Percentiles rank a stretch among this genome's conserved stretches.
Evolutionary conservation across 2,797 vertebrate genomes (phyloP).

Genomic region (Cuniculus paca): DNA sequence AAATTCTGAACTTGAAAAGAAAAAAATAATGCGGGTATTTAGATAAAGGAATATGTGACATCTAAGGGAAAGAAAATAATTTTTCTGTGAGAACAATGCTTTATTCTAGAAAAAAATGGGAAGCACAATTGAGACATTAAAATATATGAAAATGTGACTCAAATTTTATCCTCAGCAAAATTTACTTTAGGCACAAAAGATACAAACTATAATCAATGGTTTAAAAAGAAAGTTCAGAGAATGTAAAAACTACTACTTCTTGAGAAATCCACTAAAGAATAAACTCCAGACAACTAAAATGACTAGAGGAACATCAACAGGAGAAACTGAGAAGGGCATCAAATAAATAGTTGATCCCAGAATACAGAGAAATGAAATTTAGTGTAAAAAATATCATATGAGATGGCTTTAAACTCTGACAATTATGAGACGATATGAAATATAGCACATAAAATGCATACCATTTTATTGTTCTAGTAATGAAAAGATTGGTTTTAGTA

Average conservation of each 20-base stretch:
- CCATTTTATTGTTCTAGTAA: constrained; percentile 1
- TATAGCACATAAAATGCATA: neutral
- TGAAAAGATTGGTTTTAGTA: neutral
- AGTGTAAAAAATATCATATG: neutral
- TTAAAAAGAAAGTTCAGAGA: neutral
- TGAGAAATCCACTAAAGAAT: neutral
- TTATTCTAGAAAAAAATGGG: neutral
- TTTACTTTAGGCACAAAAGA: neutral
- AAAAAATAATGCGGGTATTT: neutral
- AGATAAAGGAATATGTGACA: neutral
- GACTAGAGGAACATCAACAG: neutral
- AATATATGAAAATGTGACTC: constrained; percentile 3
- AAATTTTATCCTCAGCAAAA: constrained; percentile 24
- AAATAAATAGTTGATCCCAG: neutral
- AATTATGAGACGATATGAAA: neutral
- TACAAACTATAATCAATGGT: neutral
- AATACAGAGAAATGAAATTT: neutral
- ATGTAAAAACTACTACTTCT: neutral
- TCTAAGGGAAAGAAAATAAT: neutral
- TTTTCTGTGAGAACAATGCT: neutral
- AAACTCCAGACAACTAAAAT: neutral
- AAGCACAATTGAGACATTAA: neutral
- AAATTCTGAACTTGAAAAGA: neutral
- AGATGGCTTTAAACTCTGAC: neutral
- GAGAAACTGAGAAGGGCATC: neutral